These are phyloP conservation scores for Acleris cristana DNA, from an alignment of 2,888 invertebrate species.

Conservation along the genomic window DNA sequence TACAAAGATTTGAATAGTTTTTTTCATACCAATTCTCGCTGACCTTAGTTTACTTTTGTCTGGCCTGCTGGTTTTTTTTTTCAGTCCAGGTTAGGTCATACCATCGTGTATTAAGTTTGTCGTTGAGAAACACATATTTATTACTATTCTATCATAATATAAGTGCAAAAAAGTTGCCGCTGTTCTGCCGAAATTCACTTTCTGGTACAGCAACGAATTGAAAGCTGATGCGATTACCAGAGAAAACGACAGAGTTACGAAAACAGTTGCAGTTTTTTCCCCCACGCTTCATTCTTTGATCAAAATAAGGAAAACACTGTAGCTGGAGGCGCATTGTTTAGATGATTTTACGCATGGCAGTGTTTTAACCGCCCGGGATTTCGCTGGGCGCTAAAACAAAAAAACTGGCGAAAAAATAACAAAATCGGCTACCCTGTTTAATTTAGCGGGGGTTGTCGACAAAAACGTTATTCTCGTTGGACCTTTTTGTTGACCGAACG, in stretches of 20 bases:
- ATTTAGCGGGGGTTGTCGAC: conserved; percentile 78
- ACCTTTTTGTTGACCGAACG: conserved; percentile 76
- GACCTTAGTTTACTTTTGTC: too few species aligned
- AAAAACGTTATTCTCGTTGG: conserved; percentile 72
- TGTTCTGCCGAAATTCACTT: too few species aligned
- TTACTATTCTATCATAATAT: neutral
- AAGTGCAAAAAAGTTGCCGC: neutral
- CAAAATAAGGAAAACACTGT: conserved; percentile 31
- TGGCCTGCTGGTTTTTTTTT: too few species aligned
- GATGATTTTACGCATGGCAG: conserved; percentile 38
- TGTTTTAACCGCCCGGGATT: conserved; percentile 45
- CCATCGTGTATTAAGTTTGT: too few species aligned
- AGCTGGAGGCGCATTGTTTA: conserved; percentile 28
- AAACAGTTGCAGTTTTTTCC: conserved; percentile 15
- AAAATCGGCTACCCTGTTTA: conserved; percentile 78
- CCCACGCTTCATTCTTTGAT: conserved; percentile 16
- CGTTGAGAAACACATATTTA: too few species aligned
- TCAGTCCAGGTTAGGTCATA: too few species aligned
- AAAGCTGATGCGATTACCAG: neutral
- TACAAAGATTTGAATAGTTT: too few species aligned
- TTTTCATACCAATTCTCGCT: too few species aligned
- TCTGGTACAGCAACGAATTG: neutral
- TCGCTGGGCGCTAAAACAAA: conserved; percentile 60
- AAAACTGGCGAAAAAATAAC: conserved; percentile 59
- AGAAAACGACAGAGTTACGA: conserved; percentile 1